Evolutionary conservation across 2,797 vertebrate species (phyloP).

Genomic region (Scleropages formosus): DNA sequence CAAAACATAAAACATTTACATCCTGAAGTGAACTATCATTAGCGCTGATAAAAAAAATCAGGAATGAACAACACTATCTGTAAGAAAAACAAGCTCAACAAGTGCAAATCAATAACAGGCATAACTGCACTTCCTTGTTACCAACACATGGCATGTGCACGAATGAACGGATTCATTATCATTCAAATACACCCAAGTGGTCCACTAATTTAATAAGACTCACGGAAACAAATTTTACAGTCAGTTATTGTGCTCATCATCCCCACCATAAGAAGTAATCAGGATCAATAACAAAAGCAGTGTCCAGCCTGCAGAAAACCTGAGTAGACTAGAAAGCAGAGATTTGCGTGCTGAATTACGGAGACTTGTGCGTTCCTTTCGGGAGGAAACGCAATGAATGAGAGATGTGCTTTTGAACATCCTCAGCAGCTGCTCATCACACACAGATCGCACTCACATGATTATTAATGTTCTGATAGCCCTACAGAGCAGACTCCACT

Average conservation of each 20-base stretch:
- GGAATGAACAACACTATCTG: constrained; percentile 14
- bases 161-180: too few relatives aligned
- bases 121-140: not conserved
- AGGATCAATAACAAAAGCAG: not conserved
- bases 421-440: too few relatives aligned
- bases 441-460: too few relatives aligned
- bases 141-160: not conserved
- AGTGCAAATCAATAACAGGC: not conserved
- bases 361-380: too few relatives aligned
- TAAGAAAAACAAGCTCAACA: constrained; percentile 17
- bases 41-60: not conserved
- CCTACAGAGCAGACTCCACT: too few relatives aligned
- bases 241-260: not conserved
- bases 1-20: not conserved
- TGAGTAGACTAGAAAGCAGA: not conserved
- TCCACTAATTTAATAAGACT: not conserved
- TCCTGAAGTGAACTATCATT: not conserved
- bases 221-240: not conserved
- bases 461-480: too few relatives aligned
- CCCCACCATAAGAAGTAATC: too few relatives aligned
- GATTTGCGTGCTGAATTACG: too few relatives aligned
- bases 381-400: too few relatives aligned
- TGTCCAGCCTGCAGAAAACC: not conserved
- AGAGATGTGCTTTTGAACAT: too few relatives aligned
- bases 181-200: too few relatives aligned